phyloP scores from a whole-genome alignment of 2,113 vertebrate species.

The Amazona vittata region DNA sequence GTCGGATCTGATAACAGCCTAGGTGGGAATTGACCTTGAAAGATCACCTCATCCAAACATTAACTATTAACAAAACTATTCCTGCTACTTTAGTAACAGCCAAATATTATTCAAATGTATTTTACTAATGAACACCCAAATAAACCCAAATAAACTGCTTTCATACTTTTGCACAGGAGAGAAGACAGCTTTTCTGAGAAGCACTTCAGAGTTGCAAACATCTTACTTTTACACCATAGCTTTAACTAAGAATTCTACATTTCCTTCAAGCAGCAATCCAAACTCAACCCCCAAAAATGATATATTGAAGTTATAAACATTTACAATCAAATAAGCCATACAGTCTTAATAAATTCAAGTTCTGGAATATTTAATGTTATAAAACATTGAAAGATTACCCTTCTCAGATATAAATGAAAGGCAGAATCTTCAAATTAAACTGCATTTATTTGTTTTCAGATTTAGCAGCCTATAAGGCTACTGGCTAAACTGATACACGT shows the following conservation, averaged over 20 bases:
- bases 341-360: neutral
- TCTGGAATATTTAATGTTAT: neutral
- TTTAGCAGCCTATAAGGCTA: neutral
- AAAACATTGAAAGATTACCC: neutral
- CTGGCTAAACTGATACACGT: neutral
- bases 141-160: neutral
- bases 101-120: neutral
- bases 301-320: neutral
- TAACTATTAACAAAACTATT: neutral
- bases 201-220: neutral
- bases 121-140: neutral
- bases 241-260: neutral
- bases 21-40: neutral
- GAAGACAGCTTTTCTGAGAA: neutral
- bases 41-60: neutral
- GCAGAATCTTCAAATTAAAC: neutral
- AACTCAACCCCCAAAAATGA: neutral
- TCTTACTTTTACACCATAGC: neutral
- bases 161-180: neutral
- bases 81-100: neutral
- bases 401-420: neutral
- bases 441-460: neutral
- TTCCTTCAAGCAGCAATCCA: neutral
- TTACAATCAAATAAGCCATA: neutral
- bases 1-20: neutral